Evolutionary conservation across 23 tunicate species (phyloP).

Genomic region (Trididemnum nubilum): DNA sequence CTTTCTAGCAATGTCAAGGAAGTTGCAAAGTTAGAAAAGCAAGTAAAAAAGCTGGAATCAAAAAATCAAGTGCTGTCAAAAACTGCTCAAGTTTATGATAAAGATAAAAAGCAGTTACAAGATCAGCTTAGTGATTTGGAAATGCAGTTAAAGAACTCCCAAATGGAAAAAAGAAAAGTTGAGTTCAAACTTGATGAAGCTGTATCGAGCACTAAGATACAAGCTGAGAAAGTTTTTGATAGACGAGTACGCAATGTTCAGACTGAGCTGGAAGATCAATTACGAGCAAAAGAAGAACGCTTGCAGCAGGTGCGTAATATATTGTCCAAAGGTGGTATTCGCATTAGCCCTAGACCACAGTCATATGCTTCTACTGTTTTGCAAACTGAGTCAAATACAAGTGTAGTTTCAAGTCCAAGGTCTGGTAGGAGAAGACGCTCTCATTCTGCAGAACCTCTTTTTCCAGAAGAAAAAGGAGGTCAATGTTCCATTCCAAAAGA

Average conservation of each 20-base stretch:
- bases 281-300: conserved; percentile 84
- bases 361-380: not conserved
- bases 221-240: conserved; percentile 68
- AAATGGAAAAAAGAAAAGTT: conserved; percentile 44
- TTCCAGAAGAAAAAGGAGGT: not conserved
- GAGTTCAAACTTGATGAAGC: conserved; percentile 60
- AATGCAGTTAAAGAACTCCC: conserved; percentile 53
- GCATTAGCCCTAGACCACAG: not conserved
- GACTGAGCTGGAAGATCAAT: conserved; percentile 69
- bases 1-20: conserved; percentile 51
- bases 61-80: conserved; percentile 87
- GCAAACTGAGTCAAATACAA: conserved; percentile 39
- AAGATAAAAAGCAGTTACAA: conserved; percentile 72
- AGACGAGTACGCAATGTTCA: conserved; percentile 68
- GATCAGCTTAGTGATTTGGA: conserved; percentile 69
- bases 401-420: not conserved
- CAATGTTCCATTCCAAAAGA: no score
- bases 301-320: conserved; percentile 72
- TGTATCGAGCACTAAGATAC: conserved; percentile 64
- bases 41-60: conserved; percentile 85
- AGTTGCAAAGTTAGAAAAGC: conserved; percentile 70
- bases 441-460: not conserved
- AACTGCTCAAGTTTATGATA: conserved; percentile 83
- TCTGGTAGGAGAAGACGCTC: not conserved
- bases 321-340: not conserved